Base-by-base conservation (phyloP, 2,888 invertebrate genomes). In the Spialia ferax region DNA sequence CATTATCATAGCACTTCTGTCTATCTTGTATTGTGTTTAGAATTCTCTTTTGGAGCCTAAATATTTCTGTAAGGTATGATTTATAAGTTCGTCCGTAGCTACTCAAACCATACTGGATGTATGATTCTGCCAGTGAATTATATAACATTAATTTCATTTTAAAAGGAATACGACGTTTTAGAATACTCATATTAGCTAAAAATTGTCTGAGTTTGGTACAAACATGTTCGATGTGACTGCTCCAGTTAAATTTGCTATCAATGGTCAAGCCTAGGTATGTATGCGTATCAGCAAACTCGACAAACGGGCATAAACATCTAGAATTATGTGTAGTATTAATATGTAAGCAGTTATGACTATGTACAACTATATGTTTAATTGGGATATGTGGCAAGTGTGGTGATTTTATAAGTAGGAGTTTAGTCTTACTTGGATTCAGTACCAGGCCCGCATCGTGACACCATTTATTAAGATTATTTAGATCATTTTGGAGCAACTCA, bases 11-110 rank as follows among this genome's bases (percentile, higher is more conserved):
- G 10, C 7, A n/a, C 8, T 45, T 45, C 18, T 18, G 45, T 2
- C n/a, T 45, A 45, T 18, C 18, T 45, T 45, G 15, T 18, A 45
- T 45, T 45, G 45, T 45, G 8, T 8, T 45, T 18, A 45, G 45
- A 8, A 45, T 45, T 10, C 18, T 45, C 18, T 18, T 45, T 45
- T 18, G 45, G 10, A 45, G 45, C 45, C 42, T 42, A 15, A 6
- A 42, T 42, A 42, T 42, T 42, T 42, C 42, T 42, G 42, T n/a
- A 42, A 42, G n/a, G 42, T 42, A 42, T 15, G 42, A 15, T 15
- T 42, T 15, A 42, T 42, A 42, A 42, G 42, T 42, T 42, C 42
- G n/a, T 42, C 42, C 42, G 10, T 35, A 35, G 10, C 35, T 35
- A 15, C 42, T 42, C 15, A 42, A n/a, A 15, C 42, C 42, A 42